A percentile compares a stretch with the other conserved stretches of the same genome.
phyloP scores from a whole-genome alignment of 2,113 vertebrate species.

The Setophaga petechia region DNA sequence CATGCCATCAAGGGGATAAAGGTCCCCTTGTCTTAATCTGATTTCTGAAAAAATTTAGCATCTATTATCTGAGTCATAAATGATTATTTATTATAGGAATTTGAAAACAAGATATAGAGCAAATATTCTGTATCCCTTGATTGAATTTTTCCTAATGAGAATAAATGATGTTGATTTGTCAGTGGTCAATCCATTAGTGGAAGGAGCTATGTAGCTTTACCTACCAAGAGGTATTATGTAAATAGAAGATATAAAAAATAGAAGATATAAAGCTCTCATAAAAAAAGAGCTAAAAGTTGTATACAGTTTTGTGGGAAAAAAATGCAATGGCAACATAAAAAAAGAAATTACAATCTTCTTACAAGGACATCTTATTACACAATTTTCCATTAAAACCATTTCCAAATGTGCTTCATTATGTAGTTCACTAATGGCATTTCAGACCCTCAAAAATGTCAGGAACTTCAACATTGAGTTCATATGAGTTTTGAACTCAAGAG shows the following conservation, averaged over 20 bases:
- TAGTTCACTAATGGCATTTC: neutral
- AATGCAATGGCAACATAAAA: neutral
- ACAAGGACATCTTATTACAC: neutral
- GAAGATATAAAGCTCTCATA: neutral
- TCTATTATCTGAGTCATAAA: neutral
- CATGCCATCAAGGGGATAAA: fast-evolving
- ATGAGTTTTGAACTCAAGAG: neutral
- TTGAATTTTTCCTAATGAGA: neutral
- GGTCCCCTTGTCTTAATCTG: neutral
- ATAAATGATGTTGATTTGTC: fast-evolving
- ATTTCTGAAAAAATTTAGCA: neutral
- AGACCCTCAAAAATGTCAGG: neutral
- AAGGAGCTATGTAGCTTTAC: neutral
- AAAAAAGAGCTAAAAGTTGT: neutral
- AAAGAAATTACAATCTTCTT: neutral
- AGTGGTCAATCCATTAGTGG: neutral
- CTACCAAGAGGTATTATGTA: neutral
- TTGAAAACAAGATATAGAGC: neutral
- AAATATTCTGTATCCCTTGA: neutral
- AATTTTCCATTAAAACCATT: neutral
- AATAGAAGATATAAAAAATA: neutral
- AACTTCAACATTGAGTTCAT: neutral
- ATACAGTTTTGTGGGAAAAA: neutral
- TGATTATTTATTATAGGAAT: neutral
- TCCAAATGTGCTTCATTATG: neutral